Conservation (phyloP, 2,888 invertebrate species). For the Ligdia adustata region DNA sequence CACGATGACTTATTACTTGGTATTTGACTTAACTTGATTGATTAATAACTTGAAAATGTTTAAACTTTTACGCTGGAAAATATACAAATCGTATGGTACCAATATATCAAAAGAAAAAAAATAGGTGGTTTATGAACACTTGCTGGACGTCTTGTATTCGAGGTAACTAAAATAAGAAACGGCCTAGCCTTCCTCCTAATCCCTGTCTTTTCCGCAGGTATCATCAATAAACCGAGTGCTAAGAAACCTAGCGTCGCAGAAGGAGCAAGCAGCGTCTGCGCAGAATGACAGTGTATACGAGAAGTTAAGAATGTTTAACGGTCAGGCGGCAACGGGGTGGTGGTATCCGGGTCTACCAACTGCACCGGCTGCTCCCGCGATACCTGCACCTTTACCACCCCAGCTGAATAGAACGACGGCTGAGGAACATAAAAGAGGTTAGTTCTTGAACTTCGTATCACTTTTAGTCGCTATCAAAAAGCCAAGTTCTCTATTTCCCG, state of each 20-base stretch:
- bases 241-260: slow-evolving; percentile 97
- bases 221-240: slow-evolving; percentile 99
- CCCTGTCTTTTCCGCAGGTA: slow-evolving; percentile 87
- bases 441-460: too few species aligned
- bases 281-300: slow-evolving; percentile 97
- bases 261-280: slow-evolving; percentile 94
- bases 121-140: too few species aligned
- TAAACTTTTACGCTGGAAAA: too few species aligned
- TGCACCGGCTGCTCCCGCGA: slow-evolving; percentile 88
- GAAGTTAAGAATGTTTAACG: slow-evolving; percentile 97
- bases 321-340: slow-evolving; percentile 92
- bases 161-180: too few species aligned
- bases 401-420: slow-evolving; percentile 82
- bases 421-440: slow-evolving; percentile 91
- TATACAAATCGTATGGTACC: too few species aligned
- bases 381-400: slow-evolving; percentile 87
- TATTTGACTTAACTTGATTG: too few species aligned
- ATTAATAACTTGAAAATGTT: too few species aligned
- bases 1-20: too few species aligned
- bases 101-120: too few species aligned
- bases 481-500: too few species aligned
- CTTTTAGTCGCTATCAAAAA: too few species aligned
- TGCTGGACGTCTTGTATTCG: too few species aligned
- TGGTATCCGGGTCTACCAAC: slow-evolving; percentile 93
- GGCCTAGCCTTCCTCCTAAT: slow-evolving; percentile 18